These are phyloP conservation scores for Noctua janthe DNA, from an alignment of 2,888 invertebrate genomes.

Conservation along the genomic window DNA sequence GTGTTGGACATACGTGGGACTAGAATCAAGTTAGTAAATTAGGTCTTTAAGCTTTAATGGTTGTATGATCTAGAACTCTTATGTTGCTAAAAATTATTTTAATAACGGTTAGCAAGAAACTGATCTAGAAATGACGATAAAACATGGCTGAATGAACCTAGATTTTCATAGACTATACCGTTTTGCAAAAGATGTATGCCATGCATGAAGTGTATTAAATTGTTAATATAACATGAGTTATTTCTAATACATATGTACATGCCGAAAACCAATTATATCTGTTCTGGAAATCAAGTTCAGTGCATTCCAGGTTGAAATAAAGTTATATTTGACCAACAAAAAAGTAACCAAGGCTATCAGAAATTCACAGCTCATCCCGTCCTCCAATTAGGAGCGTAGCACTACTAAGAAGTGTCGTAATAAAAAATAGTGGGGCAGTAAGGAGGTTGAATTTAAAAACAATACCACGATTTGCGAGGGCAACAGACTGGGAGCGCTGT, in stretches of 20 bases:
- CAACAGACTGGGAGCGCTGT: conserved; percentile 66
- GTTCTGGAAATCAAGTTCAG: not conserved
- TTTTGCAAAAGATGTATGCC: not conserved
- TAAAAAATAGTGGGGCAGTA: conserved; percentile 63
- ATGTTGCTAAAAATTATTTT: conserved; percentile 3
- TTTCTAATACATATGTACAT: not conserved
- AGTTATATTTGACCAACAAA: conserved; percentile 13
- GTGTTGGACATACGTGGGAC: conserved; percentile 63
- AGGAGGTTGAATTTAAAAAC: conserved; percentile 69
- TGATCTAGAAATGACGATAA: not conserved
- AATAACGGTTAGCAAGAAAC: conserved; percentile 18
- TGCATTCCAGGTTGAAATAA: not conserved
- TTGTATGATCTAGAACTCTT: conserved; percentile 5
- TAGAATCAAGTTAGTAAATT: conserved; percentile 21
- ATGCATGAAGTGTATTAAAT: not conserved
- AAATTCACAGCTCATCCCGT: conserved; percentile 62
- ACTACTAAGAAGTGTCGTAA: conserved; percentile 68
- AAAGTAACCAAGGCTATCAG: conserved; percentile 8
- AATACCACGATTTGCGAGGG: conserved; percentile 68
- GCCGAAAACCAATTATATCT: not conserved
- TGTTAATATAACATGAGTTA: not conserved
- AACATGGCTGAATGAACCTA: not conserved
- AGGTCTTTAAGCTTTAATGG: conserved; percentile 1
- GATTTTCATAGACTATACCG: not conserved
- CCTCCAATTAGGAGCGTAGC: conserved; percentile 71